Conservation (phyloP, 2,888 invertebrate genomes). For the Sminthurinus aureus region DNA sequence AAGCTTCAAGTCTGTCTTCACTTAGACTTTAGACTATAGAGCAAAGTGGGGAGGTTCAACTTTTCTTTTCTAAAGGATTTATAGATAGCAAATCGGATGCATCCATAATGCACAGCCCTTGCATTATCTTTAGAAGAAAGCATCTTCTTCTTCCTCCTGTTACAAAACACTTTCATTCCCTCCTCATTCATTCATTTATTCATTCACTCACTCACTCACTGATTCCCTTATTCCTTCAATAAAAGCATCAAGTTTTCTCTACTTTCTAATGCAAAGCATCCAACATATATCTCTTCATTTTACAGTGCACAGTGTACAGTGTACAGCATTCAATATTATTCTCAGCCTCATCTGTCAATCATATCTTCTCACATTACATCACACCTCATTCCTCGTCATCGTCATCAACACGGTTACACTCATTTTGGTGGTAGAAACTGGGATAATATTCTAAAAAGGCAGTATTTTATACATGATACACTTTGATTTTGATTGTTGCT, state of each 20-base stretch:
- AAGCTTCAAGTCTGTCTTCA: background rate
- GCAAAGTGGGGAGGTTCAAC: too few relatives aligned
- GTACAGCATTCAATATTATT: too few relatives aligned
- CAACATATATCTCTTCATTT: background rate
- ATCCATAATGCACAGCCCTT: too few relatives aligned
- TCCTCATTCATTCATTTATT: background rate
- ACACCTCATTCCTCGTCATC: background rate
- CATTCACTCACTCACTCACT: constrained; percentile 2
- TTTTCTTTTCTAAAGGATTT: too few relatives aligned
- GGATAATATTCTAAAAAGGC: too few relatives aligned
- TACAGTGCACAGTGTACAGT: too few relatives aligned
- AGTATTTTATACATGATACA: too few relatives aligned
- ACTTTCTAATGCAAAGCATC: background rate
- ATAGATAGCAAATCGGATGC: background rate
- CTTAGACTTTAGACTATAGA: background rate
- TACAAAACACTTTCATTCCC: background rate
- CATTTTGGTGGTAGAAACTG: too few relatives aligned
- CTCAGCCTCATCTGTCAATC: too few relatives aligned
- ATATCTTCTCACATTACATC: too few relatives aligned
- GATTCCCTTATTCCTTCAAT: background rate
- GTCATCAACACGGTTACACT: background rate
- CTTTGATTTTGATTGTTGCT: too few relatives aligned
- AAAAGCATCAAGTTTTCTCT: background rate
- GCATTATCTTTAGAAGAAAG: too few relatives aligned
- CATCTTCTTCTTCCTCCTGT: background rate